Conservation (phyloP, 2,113 vertebrate species). For the Electrona antarctica region DNA sequence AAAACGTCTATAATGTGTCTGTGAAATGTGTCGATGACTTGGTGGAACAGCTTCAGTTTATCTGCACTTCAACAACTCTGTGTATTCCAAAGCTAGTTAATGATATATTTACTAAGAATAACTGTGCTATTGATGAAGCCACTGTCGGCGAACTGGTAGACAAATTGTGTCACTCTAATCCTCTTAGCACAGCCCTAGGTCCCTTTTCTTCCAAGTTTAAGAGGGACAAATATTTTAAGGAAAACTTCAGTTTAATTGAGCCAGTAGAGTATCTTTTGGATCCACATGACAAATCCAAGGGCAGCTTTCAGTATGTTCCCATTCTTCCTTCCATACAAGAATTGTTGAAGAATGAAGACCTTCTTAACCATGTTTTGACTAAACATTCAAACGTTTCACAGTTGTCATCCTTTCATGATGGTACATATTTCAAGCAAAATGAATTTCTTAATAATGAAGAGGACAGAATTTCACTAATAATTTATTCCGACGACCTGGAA, state of each 20-base stretch:
- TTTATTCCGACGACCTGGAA: no score
- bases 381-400: constrained; percentile 18
- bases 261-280: constrained; percentile 34
- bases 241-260: constrained; percentile 25
- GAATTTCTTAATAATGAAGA: not conserved
- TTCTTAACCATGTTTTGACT: constrained; percentile 8
- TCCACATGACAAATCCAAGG: constrained; percentile 17
- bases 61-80: constrained; percentile 20
- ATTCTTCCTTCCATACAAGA: constrained; percentile 34
- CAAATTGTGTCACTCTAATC: constrained; percentile 28
- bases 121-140: constrained; percentile 36
- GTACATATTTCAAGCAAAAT: constrained; percentile 4
- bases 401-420: constrained; percentile 6
- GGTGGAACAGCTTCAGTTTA: constrained; percentile 42
- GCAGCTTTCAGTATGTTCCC: constrained; percentile 35
- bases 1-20: constrained; percentile 33
- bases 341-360: constrained; percentile 23
- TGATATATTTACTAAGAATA: constrained; percentile 21
- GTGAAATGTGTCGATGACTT: constrained; percentile 35
- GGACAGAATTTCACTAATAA: not conserved
- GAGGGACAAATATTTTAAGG: constrained; percentile 23
- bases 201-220: constrained; percentile 29
- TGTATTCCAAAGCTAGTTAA: constrained; percentile 27
- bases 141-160: constrained; percentile 32
- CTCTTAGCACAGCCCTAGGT: no score